Percentiles rank a stretch among this genome's conserved stretches.
Evolutionary conservation across 1,140 invertebrate genomes (phyloP).

Genomic region (Tribolium castaneum): DNA sequence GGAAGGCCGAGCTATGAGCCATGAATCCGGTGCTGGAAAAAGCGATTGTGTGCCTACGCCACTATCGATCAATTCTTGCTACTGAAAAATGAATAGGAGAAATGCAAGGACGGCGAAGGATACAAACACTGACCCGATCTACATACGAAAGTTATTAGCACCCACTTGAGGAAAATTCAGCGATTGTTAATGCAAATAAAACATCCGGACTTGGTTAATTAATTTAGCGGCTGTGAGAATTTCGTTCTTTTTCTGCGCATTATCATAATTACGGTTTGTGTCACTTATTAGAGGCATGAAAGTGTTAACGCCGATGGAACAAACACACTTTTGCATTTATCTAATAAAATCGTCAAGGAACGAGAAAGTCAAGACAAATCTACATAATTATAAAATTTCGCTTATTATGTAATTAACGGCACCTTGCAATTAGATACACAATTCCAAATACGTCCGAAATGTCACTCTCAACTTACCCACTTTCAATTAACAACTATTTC

Average conservation of each 20-base stretch:
- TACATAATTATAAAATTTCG: too few species aligned
- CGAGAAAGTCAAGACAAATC: too few species aligned
- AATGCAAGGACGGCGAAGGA: slow-evolving; percentile 12
- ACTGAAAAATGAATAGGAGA: slow-evolving; percentile 1
- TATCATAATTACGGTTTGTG: neutral
- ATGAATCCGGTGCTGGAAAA: slow-evolving; percentile 40
- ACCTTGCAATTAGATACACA: neutral
- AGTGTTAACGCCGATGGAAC: neutral
- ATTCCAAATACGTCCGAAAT: neutral
- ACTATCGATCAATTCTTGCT: slow-evolving; percentile 10
- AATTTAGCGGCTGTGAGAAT: neutral
- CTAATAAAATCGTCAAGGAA: too few species aligned
- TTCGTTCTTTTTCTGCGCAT: neutral
- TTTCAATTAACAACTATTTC: neutral
- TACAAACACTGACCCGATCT: slow-evolving; percentile 27
- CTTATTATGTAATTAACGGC: neutral
- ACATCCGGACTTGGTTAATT: neutral
- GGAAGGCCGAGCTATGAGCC: slow-evolving; percentile 31
- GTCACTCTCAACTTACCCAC: neutral
- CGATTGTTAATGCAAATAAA: neutral
- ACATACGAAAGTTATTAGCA: neutral
- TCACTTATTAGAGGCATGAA: neutral
- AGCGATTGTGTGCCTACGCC: slow-evolving; percentile 23
- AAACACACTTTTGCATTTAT: too few species aligned
- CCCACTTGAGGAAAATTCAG: slow-evolving; percentile 9